Evolutionary conservation across 2,888 invertebrate genomes (phyloP), one percentile per base, ranked within the genome.

Genomic region (Archips xylosteana): DNA sequence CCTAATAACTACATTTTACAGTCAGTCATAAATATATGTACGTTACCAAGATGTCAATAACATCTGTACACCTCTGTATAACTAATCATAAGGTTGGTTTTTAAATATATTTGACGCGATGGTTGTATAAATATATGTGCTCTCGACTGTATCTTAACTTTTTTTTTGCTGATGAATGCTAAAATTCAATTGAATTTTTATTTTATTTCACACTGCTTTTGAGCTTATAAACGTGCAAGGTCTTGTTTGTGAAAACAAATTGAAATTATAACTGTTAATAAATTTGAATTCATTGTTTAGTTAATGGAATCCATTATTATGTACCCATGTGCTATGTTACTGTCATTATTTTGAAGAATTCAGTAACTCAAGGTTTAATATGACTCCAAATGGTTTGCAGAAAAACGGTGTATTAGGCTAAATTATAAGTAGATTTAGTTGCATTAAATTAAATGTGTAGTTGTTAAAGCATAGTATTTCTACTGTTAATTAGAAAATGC

Each of bases 401-500:
- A 36, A 15, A 65, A 65, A 32, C 23, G n/a, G 66, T 64, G 68
- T 59, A 69, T 73, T 73, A 73, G 73, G 65, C 65, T 36, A 45
- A 66, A 34, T 51, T 34, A 54, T 51, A 34, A 57, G 54, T 70
- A 70, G 64, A 64, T 34, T 74, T 70, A 74, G 61, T 71, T 64
- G 70, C 76, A 71, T 68, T 76, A 77, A 68, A 75, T 78, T 79
- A 74, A 79, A 78, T 78, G 77, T 78, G 83, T 86, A 87, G 85
- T 78, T 78, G 70, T 85, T 82, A 85, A 82, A 62, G 63, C 32
- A 60, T 89, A 81, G 83, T 85, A 87, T 82, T 91, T 91, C 89
- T 87, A 87, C 78, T 79, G 80, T 83, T 85, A 84, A 85, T 85
- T 92, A 92, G 90, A 82, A 79, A 87, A 90, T 86, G 94, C 94